A percentile compares a stretch with the other conserved stretches of the same genome.
phyloP scores from a whole-genome alignment of 2,888 invertebrate species.

The Drosophila lutescens region DNA sequence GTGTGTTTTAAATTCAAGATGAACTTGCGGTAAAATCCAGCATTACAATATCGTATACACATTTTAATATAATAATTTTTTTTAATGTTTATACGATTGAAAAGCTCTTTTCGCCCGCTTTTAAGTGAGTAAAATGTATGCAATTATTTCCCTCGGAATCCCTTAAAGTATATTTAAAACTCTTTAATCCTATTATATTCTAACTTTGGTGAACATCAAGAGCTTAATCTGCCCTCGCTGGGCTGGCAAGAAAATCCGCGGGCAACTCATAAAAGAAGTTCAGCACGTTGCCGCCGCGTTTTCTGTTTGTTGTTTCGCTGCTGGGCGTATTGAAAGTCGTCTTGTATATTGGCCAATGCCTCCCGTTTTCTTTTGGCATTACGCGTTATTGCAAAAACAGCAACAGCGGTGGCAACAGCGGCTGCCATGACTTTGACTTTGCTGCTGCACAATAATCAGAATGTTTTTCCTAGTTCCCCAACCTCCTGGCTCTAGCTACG shows the following conservation, averaged over 20 bases:
- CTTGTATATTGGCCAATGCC: conserved; percentile 40
- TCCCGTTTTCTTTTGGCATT: conserved; percentile 51
- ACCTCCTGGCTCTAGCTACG: conserved; percentile 8
- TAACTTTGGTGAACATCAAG: conserved; percentile 3
- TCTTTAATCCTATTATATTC: too few species aligned
- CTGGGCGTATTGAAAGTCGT: conserved; percentile 62
- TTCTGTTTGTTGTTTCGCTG: conserved; percentile 52
- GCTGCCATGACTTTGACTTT: conserved; percentile 63
- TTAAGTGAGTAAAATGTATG: too few species aligned
- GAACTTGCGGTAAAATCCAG: neutral
- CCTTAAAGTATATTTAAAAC: neutral
- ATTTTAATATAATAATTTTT: too few species aligned
- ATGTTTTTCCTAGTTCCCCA: conserved; percentile 42
- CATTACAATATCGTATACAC: too few species aligned
- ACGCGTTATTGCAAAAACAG: conserved; percentile 70
- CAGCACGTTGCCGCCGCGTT: conserved; percentile 63
- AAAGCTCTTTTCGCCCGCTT: too few species aligned
- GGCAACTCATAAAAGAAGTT: conserved; percentile 59
- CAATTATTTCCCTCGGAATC: neutral
- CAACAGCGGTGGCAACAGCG: conserved; percentile 16
- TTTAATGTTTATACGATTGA: too few species aligned
- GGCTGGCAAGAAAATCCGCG: conserved; percentile 20
- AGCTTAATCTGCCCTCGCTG: conserved; percentile 43
- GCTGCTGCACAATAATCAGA: conserved; percentile 65
- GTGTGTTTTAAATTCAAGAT: neutral